phyloP scores from a whole-genome alignment of 2,888 invertebrate species.

The Mesochorus sp. region DNA sequence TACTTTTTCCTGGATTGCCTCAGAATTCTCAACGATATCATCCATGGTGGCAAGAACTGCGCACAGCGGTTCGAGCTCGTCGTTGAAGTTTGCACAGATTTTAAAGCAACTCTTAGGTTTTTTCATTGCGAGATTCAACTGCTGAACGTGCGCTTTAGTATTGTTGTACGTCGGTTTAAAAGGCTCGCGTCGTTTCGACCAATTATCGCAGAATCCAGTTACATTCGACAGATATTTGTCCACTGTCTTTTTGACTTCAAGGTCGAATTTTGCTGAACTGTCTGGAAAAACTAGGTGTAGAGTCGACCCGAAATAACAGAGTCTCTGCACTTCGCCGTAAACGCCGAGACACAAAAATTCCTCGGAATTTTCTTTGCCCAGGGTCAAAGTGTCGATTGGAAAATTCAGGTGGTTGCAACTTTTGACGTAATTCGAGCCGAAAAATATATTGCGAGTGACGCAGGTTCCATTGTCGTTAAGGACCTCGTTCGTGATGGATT shows the following conservation, averaged over 20 bases:
- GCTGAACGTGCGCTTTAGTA: slow-evolving; percentile 3
- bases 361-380: neutral
- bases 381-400: neutral
- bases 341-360: slow-evolving; percentile 68
- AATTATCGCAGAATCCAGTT: slow-evolving; percentile 42
- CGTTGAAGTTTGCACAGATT: slow-evolving; percentile 43
- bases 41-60: slow-evolving; percentile 63
- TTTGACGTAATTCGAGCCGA: slow-evolving; percentile 31
- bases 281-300: too few species aligned
- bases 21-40: slow-evolving; percentile 49
- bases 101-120: neutral
- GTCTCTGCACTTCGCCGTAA: slow-evolving; percentile 61
- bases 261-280: neutral
- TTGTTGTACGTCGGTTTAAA: slow-evolving; percentile 39
- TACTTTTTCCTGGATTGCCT: too few species aligned
- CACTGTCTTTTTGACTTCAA: neutral
- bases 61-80: slow-evolving; percentile 63
- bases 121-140: slow-evolving; percentile 35
- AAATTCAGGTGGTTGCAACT: slow-evolving; percentile 22
- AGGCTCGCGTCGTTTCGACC: slow-evolving; percentile 39
- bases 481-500: slow-evolving; percentile 28
- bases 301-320: slow-evolving; percentile 62
- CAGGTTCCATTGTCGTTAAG: slow-evolving; percentile 27
- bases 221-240: neutral
- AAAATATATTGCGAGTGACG: neutral